These are phyloP conservation scores for Mustelus asterias DNA, from an alignment of 2,113 vertebrate genomes.

Conservation along the genomic window DNA sequence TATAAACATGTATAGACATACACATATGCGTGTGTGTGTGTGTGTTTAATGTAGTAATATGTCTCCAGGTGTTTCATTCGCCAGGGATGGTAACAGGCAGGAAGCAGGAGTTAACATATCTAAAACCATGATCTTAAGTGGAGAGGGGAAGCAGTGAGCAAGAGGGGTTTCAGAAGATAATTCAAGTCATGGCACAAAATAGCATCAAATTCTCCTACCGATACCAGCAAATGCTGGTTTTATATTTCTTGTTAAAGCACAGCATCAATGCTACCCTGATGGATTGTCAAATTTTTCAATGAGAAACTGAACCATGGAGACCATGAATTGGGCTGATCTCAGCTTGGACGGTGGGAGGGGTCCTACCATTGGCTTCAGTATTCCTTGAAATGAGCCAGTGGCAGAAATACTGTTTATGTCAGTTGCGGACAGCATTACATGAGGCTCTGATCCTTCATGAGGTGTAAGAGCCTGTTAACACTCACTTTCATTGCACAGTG, in stretches of 20 bases:
- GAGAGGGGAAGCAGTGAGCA: background rate
- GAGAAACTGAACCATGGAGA: background rate
- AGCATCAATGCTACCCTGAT: too few relatives aligned
- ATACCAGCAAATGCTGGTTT: background rate
- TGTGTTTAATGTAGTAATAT: background rate
- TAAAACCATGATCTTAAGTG: background rate
- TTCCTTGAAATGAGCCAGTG: background rate
- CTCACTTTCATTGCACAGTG: background rate
- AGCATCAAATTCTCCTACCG: background rate
- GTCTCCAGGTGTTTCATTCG: background rate
- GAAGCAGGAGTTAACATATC: background rate
- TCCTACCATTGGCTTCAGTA: background rate
- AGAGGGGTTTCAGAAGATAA: background rate
- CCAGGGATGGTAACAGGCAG: background rate
- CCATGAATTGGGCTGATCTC: background rate
- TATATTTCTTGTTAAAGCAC: background rate
- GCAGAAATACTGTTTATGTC: background rate
- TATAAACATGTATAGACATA: background rate
- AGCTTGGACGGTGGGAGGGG: background rate
- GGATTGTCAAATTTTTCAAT: background rate
- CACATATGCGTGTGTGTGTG: background rate
- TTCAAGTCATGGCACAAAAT: background rate
- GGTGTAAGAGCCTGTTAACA: background rate
- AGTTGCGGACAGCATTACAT: background rate
- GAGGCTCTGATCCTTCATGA: background rate